Evolutionary conservation across 2,888 invertebrate genomes (phyloP).

Genomic region (Steromphala cineraria): DNA sequence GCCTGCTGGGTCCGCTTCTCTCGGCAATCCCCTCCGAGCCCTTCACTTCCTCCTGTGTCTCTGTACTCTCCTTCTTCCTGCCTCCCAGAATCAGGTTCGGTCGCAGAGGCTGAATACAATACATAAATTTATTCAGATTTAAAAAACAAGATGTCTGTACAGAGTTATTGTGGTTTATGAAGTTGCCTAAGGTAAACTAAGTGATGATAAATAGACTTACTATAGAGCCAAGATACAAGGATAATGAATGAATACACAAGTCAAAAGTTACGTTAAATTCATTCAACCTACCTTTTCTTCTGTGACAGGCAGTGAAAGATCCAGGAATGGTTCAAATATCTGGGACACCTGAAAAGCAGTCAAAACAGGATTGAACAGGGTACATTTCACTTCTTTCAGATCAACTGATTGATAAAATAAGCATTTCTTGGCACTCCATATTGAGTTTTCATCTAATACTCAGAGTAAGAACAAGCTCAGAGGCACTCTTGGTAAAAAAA

Average conservation of each 20-base stretch:
- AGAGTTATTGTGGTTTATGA: too few relatives aligned
- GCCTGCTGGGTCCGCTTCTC: slow-evolving; percentile 63
- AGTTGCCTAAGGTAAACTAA: too few relatives aligned
- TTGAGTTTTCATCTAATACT: too few relatives aligned
- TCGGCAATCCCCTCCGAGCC: slow-evolving; percentile 40
- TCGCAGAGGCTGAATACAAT: slow-evolving; percentile 51
- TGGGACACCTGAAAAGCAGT: slow-evolving; percentile 87
- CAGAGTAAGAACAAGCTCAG: too few relatives aligned
- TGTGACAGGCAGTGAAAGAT: slow-evolving; percentile 91
- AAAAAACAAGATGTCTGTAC: neutral
- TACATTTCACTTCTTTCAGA: too few relatives aligned
- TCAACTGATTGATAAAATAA: too few relatives aligned
- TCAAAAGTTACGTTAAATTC: neutral
- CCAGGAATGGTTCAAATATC: slow-evolving; percentile 93
- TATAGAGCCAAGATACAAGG: neutral
- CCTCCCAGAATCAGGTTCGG: slow-evolving; percentile 54
- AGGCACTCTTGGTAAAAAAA: too few relatives aligned
- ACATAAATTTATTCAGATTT: neutral
- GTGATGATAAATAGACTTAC: too few relatives aligned
- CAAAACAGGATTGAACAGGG: too few relatives aligned
- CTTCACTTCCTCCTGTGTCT: slow-evolving; percentile 37
- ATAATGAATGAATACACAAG: neutral
- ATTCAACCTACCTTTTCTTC: slow-evolving; percentile 70
- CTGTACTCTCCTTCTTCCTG: slow-evolving; percentile 51
- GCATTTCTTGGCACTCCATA: too few relatives aligned